These are phyloP conservation scores for Chunga burmeisteri DNA, from an alignment of 2,113 vertebrate genomes.

Conservation along the genomic window DNA sequence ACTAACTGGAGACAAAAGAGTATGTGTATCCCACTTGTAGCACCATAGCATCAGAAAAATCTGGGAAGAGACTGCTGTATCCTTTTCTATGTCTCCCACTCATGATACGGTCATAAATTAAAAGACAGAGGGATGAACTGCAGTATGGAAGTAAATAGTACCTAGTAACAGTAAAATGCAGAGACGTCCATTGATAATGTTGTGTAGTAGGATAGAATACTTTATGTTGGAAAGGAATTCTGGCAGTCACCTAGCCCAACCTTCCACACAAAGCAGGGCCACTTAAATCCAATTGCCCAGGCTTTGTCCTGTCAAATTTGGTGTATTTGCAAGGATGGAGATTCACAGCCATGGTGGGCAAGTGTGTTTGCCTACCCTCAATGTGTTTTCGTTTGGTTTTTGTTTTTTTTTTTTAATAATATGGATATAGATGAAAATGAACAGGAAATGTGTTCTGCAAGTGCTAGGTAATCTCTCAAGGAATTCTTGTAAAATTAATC, in stretches of 20 bases:
- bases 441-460: not conserved
- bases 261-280: not conserved
- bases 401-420: not conserved
- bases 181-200: not conserved
- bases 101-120: not conserved
- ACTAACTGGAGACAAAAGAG: not conserved
- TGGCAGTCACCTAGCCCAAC: not conserved
- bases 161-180: not conserved
- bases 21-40: not conserved
- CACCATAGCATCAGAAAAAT: not conserved
- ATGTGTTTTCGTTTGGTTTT: not conserved
- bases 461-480: not conserved
- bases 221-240: not conserved
- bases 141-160: not conserved
- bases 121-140: not conserved
- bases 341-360: not conserved
- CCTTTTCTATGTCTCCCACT: not conserved
- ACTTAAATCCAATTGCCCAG: not conserved
- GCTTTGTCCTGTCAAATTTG: not conserved
- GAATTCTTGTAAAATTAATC: not conserved
- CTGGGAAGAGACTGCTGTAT: not conserved
- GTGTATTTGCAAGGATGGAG: not conserved
- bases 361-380: not conserved
- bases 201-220: not conserved
- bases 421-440: not conserved